These are phyloP conservation scores for Zosterops borbonicus DNA, from an alignment of 2,113 vertebrate species.

Conservation along the genomic window DNA sequence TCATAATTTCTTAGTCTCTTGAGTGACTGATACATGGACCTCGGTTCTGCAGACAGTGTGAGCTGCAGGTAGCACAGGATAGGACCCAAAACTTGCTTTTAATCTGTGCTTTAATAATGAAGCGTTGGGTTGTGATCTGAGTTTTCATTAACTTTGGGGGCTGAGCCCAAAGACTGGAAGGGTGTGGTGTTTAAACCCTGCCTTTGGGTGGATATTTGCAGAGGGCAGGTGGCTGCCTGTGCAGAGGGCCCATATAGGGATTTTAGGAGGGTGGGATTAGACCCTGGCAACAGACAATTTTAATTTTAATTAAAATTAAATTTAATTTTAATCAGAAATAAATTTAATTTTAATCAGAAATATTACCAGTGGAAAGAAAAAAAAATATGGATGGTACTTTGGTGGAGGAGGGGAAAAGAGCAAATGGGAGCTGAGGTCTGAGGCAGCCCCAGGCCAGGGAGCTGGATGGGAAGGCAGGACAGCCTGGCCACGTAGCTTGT, in stretches of 20 bases:
- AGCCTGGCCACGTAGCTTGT: neutral
- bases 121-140: neutral
- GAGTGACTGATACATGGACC: neutral
- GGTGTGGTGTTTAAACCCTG: neutral
- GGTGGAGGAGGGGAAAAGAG: neutral
- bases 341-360: neutral
- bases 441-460: neutral
- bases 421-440: neutral
- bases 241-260: accelerated
- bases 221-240: neutral
- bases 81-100: neutral
- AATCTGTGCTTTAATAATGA: neutral
- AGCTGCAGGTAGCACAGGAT: neutral
- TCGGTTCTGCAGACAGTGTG: neutral
- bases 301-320: neutral
- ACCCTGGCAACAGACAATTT: neutral
- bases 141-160: neutral
- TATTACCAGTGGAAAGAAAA: neutral
- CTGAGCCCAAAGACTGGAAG: neutral
- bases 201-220: neutral
- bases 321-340: too few species aligned
- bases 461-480: neutral
- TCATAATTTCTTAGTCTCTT: neutral
- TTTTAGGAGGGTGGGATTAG: neutral
- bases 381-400: neutral